Base-by-base conservation (phyloP, 2,797 vertebrate genomes). In the Gallirallus australis region DNA sequence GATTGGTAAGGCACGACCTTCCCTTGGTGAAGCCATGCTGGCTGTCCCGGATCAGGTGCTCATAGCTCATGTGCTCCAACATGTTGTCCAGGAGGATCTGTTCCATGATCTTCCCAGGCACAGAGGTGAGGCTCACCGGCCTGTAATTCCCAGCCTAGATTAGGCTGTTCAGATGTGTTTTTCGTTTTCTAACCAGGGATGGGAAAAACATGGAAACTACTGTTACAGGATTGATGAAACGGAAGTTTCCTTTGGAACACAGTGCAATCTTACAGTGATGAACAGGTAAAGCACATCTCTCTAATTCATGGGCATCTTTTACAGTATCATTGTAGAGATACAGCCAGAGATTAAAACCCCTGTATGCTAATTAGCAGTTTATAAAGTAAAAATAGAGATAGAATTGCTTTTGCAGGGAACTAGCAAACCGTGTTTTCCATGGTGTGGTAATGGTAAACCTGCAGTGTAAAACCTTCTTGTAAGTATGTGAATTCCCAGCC, bases 261-360 rank as follows among this genome's bases (percentile, higher is more conserved):
- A 94, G 80, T 99, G 99, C 94, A 98, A 99, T 96, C 93, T 99
- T 89, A 99, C 98, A 20, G 98, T 99, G 96, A 98, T 97, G 92
- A 99, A 98, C 98, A 98, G 98, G 99, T 99, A 91, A 54, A 87
- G 37, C 45, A 48, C 16, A 24, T 28, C 50, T 63, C 65, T 69
- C 4, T 86, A 40, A 76, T 72, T 89, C 73, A 80, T 63, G 35
- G 57, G 14, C 35, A 50, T 82, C 68, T 75, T 64, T 82, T 42
- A 86, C 40, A 82, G 21, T 66, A 66, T 16, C 35, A 3, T 91
- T 42, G 18, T 16, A 54, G n/a, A 87, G 72, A 69, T 82, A 25
- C 4, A 69, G 50, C 61, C 47, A 63, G 47, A 80, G 63, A 39
- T 66, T 77, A 60, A 90, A 86, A 71, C 31, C 30, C 40, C 28